Evolutionary conservation across 2,888 invertebrate species (phyloP).

Genomic region (Hypomecis atomaria): DNA sequence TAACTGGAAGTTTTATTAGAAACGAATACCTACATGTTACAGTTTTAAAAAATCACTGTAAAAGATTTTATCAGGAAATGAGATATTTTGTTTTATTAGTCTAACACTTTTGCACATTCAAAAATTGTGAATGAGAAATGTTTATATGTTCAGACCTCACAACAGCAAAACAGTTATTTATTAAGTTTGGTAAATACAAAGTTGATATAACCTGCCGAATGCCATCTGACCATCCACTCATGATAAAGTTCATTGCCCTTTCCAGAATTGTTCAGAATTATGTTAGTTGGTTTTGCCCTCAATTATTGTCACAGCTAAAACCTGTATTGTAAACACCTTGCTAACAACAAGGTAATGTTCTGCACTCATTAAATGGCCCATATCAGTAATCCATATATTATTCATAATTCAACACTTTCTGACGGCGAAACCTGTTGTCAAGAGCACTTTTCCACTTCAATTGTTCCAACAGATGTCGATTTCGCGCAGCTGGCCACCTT

Average conservation of each 20-base stretch:
- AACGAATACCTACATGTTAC: too few species aligned
- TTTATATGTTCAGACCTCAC: background rate
- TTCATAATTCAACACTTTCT: constrained; percentile 33
- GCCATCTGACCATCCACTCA: constrained; percentile 34
- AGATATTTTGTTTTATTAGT: too few species aligned
- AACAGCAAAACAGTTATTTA: constrained; percentile 8
- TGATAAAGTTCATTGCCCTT: constrained; percentile 40
- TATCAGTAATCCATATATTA: constrained; percentile 34
- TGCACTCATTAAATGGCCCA: constrained; percentile 35
- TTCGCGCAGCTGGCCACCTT: constrained; percentile 46
- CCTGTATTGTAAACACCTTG: constrained; percentile 50
- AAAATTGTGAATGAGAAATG: background rate
- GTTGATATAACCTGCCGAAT: constrained; percentile 23
- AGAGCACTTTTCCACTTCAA: constrained; percentile 41
- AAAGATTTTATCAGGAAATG: too few species aligned
- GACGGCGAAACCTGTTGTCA: constrained; percentile 33
- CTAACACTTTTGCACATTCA: too few species aligned
- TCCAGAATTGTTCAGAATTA: constrained; percentile 32
- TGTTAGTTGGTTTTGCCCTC: constrained; percentile 32
- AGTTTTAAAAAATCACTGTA: too few species aligned
- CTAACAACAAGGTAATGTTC: constrained; percentile 42
- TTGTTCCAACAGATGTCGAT: constrained; percentile 45
- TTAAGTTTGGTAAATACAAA: constrained; percentile 9
- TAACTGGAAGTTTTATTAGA: too few species aligned
- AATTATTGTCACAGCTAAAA: constrained; percentile 41